Evolutionary conservation across 2,888 invertebrate genomes (phyloP), one percentile per base, ranked within the genome.

Genomic region (Hydroisotoma schaefferi): DNA sequence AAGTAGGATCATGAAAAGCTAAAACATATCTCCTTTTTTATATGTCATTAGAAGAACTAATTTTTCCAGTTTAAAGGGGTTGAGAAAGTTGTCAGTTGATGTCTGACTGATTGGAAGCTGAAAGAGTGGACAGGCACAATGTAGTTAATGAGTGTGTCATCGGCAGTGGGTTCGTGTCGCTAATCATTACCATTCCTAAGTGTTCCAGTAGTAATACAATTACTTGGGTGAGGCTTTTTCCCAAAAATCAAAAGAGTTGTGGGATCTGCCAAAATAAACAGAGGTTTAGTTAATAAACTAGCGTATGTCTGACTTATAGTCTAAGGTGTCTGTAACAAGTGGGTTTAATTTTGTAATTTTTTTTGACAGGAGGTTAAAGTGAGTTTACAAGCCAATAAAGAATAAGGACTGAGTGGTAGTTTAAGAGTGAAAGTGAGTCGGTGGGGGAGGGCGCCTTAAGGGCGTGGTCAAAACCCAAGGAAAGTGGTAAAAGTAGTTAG

Each of bases 371-470:
- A 40, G 40, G 40, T 5, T 40, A 15, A 40, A 5, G n/a, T 40
- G 15, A 15, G n/a, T n/a, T n/a, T n/a, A n/a, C n/a, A 40, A 40
- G 40, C 20, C n/a, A 15, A 5, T 40, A 15, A 8, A 20, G 40
- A 40, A 15, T 4, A 4, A 15, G n/a, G 40, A 15, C 40, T 46
- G 46, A 33, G 46, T 48, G 27, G 18, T 27, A 48, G 28, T 28
- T 10, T 23, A 18, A 18, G 28, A 48, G 48, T 48, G 48, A 48
- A 18, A 48, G 48, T 48, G 22, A 46, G 8, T 46, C 23, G 27
- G 48, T 52, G 52, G 18, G 52, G 38, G 33, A n/a, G 37, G 25
- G 15, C 46, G 46, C 46, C 46, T 46, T 46, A 2, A 6, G 22
- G 46, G 46, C 46, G 46, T 46, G 46, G 33, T 33, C 33, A 46